phyloP scores from a whole-genome alignment of 2,113 vertebrate species.

The Heterocephalus glaber region DNA sequence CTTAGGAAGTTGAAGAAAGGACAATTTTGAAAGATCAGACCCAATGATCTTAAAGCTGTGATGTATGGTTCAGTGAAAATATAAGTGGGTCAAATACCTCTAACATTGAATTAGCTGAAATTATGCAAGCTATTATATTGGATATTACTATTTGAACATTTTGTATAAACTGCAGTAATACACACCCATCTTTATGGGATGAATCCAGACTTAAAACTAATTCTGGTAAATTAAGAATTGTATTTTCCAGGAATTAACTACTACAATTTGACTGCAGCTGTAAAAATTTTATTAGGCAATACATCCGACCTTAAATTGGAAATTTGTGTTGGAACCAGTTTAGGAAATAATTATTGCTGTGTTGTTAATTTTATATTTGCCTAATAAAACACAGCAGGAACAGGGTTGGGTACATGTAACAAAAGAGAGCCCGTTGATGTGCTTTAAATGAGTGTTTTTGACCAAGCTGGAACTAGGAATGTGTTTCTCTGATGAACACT shows the following conservation, averaged over 20 bases:
- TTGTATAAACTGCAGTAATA: conserved; percentile 80
- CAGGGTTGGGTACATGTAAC: conserved; percentile 71
- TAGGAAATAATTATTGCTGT: conserved; percentile 92
- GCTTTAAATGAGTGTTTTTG: conserved; percentile 62
- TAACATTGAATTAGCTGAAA: conserved; percentile 81
- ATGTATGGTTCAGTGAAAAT: conserved; percentile 75
- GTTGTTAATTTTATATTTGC: conserved; percentile 99
- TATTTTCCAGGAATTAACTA: conserved; percentile 85
- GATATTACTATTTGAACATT: conserved; percentile 73
- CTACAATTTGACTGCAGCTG: conserved; percentile 88
- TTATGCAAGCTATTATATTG: conserved; percentile 77
- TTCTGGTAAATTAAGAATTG: conserved; percentile 84
- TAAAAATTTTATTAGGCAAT: conserved; percentile 96
- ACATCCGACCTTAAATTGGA: conserved; percentile 96
- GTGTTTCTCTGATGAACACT: not conserved
- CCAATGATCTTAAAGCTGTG: conserved; percentile 79
- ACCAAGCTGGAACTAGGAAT: not conserved
- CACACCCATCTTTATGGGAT: conserved; percentile 84
- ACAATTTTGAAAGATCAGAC: conserved; percentile 83
- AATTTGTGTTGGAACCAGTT: conserved; percentile 93
- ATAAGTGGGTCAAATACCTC: conserved; percentile 83
- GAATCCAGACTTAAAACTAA: conserved; percentile 85
- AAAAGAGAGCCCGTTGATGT: conserved; percentile 70
- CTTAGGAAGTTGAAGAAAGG: conserved; percentile 73
- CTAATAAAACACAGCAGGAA: conserved; percentile 94